Conservation (phyloP, 2,113 vertebrate genomes). For the Rhineura floridana region DNA sequence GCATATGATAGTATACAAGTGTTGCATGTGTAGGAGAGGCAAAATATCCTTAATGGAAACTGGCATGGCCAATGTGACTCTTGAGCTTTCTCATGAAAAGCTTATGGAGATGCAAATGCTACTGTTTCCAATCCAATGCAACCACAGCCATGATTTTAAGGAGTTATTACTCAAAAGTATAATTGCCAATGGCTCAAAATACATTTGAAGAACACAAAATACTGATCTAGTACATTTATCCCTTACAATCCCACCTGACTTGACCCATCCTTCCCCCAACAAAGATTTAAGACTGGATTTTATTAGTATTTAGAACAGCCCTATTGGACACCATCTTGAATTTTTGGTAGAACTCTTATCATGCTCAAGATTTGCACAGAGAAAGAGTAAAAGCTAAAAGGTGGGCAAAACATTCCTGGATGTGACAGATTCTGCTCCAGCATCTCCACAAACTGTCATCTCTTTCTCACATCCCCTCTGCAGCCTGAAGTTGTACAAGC, state of each 20-base stretch:
- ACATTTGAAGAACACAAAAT: neutral
- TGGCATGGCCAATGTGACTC: neutral
- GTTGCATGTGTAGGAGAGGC: neutral
- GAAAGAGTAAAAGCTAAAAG: neutral
- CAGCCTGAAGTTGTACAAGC: neutral
- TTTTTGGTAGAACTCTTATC: neutral
- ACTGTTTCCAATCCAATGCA: neutral
- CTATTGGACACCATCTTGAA: neutral
- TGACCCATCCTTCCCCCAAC: neutral
- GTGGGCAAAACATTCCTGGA: neutral
- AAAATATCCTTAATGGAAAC: neutral
- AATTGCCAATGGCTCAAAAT: neutral
- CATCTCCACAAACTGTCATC: neutral
- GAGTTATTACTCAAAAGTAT: neutral
- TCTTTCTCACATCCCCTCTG: neutral
- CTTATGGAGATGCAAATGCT: neutral
- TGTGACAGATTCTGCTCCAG: neutral
- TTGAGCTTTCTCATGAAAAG: neutral
- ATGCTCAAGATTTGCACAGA: neutral
- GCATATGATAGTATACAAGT: neutral
- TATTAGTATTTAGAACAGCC: neutral
- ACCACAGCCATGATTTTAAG: neutral
- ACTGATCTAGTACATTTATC: neutral
- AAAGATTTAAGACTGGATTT: neutral
- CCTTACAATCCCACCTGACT: neutral